phyloP scores from a whole-genome alignment of 2,888 invertebrate species.

The Ethmia dodecea region DNA sequence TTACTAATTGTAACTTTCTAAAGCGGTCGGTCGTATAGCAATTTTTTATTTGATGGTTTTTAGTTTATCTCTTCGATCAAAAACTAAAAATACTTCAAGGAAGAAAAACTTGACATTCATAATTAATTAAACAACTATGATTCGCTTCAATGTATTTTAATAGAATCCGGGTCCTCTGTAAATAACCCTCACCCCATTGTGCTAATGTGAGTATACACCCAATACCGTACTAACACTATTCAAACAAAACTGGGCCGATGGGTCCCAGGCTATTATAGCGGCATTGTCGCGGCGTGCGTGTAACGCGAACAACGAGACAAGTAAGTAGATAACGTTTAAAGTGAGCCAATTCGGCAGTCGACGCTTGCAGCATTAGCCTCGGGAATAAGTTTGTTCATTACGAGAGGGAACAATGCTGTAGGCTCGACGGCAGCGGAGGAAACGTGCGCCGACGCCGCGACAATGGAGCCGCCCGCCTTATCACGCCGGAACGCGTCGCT shows the following conservation, averaged over 20 bases:
- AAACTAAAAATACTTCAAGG: too few species aligned
- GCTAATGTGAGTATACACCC: slow-evolving; percentile 55
- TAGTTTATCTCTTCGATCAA: too few species aligned
- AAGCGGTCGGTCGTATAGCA: too few species aligned
- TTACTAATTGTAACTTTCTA: too few species aligned
- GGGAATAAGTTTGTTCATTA: slow-evolving; percentile 77
- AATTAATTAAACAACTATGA: slow-evolving; percentile 28
- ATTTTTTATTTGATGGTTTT: too few species aligned
- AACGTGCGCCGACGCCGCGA: slow-evolving; percentile 75
- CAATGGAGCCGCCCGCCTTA: slow-evolving; percentile 69
- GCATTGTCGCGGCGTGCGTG: slow-evolving; percentile 37
- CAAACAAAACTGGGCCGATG: slow-evolving; percentile 67
- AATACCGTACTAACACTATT: slow-evolving; percentile 56
- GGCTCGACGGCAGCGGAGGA: slow-evolving; percentile 72
- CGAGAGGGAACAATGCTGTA: slow-evolving; percentile 64
- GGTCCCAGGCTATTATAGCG: slow-evolving; percentile 48
- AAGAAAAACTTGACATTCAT: slow-evolving; percentile 35
- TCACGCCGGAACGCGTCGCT: slow-evolving; percentile 71
- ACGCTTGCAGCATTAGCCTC: slow-evolving; percentile 61
- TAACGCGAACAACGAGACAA: slow-evolving; percentile 32
- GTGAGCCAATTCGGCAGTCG: slow-evolving; percentile 55
- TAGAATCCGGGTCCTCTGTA: slow-evolving; percentile 53
- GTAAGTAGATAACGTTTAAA: slow-evolving; percentile 39
- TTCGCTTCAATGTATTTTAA: slow-evolving; percentile 31
- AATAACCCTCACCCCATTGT: slow-evolving; percentile 55